phyloP scores from a whole-genome alignment of 2,113 vertebrate genomes.

The Toxostoma redivivum region DNA sequence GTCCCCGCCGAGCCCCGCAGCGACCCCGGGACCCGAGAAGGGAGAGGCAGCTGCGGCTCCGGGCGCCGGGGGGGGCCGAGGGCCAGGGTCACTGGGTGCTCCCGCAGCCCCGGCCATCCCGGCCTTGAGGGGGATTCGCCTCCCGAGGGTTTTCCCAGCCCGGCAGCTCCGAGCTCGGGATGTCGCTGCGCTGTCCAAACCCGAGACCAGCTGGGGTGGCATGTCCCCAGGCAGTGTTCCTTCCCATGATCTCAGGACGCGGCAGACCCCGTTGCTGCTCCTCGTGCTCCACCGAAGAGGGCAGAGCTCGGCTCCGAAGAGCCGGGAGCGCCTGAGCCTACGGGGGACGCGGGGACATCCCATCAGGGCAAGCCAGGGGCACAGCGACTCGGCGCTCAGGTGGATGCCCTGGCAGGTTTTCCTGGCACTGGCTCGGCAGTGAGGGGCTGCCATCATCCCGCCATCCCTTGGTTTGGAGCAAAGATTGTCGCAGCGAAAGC shows the following conservation, averaged over 20 bases:
- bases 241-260: background rate
- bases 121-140: background rate
- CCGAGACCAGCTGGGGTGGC: background rate
- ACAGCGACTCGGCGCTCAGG: background rate
- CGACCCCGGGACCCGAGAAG: background rate
- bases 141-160: background rate
- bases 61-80: background rate
- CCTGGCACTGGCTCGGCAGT: background rate
- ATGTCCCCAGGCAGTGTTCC: background rate
- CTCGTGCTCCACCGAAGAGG: accelerated
- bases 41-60: background rate
- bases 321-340: background rate
- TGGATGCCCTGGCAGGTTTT: background rate
- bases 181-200: background rate
- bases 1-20: background rate
- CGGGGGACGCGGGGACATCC: background rate
- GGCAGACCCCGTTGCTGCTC: accelerated
- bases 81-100: no score
- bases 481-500: background rate
- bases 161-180: background rate
- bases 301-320: background rate
- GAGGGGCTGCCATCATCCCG: background rate
- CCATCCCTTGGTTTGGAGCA: background rate
- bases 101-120: accelerated
- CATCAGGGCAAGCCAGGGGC: background rate